phyloP scores from a whole-genome alignment of 2,888 invertebrate species.

The Tachina lurida region DNA sequence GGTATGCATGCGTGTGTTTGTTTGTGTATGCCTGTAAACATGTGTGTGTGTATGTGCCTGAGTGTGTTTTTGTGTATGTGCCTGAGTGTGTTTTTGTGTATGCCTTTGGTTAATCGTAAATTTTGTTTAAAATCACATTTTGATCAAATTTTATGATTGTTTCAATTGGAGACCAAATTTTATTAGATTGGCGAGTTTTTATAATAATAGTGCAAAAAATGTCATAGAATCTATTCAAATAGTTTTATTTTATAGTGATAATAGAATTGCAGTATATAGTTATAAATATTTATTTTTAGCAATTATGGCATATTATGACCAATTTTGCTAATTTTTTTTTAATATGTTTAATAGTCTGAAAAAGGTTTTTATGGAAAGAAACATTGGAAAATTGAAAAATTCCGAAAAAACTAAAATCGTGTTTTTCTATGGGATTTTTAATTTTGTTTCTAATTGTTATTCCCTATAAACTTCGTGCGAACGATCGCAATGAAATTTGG shows the following conservation, averaged over 20 bases:
- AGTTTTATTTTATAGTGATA: conserved; percentile 46
- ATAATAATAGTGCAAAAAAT: conserved; percentile 47
- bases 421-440: too few species aligned
- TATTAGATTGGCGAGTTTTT: conserved; percentile 69
- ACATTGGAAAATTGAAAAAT: too few species aligned
- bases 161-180: conserved; percentile 71
- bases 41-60: neutral
- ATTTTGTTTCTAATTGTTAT: too few species aligned
- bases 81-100: neutral
- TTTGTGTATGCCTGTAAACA: neutral
- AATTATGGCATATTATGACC: neutral
- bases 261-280: conserved; percentile 28
- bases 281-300: neutral
- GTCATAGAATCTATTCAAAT: conserved; percentile 22
- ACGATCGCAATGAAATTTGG: too few species aligned
- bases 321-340: too few species aligned
- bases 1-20: neutral
- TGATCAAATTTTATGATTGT: conserved; percentile 72
- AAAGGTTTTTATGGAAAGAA: too few species aligned
- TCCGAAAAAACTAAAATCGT: too few species aligned
- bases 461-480: too few species aligned
- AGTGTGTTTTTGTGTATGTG: neutral
- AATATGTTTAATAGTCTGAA: too few species aligned
- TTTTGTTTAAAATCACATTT: conserved; percentile 59
- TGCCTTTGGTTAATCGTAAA: conserved; percentile 33